Evolutionary conservation across 2,888 invertebrate species (phyloP).

Genomic region (Muschampia plurimacula): DNA sequence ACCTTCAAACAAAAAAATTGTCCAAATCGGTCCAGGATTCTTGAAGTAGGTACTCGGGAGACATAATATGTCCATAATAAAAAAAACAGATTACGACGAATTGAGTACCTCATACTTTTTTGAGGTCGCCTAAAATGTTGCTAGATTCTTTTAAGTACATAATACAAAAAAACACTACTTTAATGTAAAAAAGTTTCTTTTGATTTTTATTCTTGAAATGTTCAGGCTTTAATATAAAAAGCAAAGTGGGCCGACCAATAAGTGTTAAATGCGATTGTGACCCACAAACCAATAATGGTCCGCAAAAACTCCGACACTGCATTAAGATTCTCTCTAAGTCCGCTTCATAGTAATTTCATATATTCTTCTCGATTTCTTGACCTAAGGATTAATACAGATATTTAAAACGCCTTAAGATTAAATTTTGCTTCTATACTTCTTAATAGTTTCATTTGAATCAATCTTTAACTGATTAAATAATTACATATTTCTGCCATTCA

Average conservation of each 20-base stretch:
- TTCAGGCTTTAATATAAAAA: conserved; percentile 2
- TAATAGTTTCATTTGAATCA: not conserved
- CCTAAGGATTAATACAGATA: not conserved
- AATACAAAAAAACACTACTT: too few species aligned
- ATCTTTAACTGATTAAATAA: too few species aligned
- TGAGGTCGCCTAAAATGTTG: too few species aligned
- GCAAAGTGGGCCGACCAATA: not conserved
- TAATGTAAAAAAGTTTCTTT: too few species aligned
- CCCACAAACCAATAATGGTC: conserved; percentile 18
- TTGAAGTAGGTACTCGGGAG: too few species aligned
- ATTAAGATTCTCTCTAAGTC: conserved; percentile 10
- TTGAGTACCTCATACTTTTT: too few species aligned
- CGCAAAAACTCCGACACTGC: conserved; percentile 7
- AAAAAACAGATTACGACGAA: too few species aligned
- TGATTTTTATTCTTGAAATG: not conserved
- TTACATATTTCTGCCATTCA: too few species aligned
- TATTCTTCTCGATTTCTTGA: conserved; percentile 6
- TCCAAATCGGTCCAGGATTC: too few species aligned
- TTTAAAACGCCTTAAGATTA: not conserved
- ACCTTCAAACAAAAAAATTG: too few species aligned
- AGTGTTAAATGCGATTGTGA: not conserved
- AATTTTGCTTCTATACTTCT: not conserved
- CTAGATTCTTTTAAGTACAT: too few species aligned
- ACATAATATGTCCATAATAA: too few species aligned
- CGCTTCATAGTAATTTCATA: conserved; percentile 16